A percentile compares a stretch with the other conserved stretches of the same genome.
Conservation (phyloP, 2,888 invertebrate species). For the Glaucopsyche alexis region DNA sequence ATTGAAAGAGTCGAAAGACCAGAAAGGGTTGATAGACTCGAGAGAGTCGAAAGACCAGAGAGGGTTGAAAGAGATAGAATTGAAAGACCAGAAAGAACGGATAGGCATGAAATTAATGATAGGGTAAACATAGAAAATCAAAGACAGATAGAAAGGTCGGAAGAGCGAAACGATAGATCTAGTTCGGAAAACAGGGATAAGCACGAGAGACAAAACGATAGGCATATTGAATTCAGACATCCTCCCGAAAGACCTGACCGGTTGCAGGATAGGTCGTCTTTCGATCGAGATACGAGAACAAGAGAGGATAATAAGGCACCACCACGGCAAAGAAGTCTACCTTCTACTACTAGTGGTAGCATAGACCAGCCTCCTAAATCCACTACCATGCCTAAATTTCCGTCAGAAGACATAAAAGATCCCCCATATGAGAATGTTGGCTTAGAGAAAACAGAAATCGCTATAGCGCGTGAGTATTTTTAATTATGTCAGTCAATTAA, state of each 20-base stretch:
- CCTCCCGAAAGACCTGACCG: conserved; percentile 59
- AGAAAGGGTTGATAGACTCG: conserved; percentile 43
- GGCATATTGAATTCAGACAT: conserved; percentile 50
- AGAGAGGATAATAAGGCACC: conserved; percentile 57
- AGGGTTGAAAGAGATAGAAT: conserved; percentile 34
- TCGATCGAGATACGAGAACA: conserved; percentile 48
- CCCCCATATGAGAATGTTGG: conserved; percentile 70
- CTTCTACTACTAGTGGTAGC: conserved; percentile 59
- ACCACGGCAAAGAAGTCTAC: conserved; percentile 66
- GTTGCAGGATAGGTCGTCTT: conserved; percentile 45
- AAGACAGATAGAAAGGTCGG: conserved; percentile 41
- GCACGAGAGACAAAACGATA: conserved; percentile 36
- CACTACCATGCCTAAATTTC: conserved; percentile 80
- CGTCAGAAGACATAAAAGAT: conserved; percentile 66
- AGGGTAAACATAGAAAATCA: conserved; percentile 37
- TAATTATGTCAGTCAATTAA: neutral
- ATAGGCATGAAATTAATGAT: conserved; percentile 32
- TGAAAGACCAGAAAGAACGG: conserved; percentile 35
- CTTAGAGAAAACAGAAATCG: conserved; percentile 63
- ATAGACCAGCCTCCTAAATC: conserved; percentile 76
- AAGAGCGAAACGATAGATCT: conserved; percentile 41
- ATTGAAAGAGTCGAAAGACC: conserved; percentile 41
- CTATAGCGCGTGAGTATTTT: conserved; percentile 62
- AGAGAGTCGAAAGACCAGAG: conserved; percentile 33
- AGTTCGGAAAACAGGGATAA: conserved; percentile 40